Percentiles rank a stretch among this genome's conserved stretches.
phyloP scores from a whole-genome alignment of 1,140 invertebrate species.

The Musca domestica region DNA sequence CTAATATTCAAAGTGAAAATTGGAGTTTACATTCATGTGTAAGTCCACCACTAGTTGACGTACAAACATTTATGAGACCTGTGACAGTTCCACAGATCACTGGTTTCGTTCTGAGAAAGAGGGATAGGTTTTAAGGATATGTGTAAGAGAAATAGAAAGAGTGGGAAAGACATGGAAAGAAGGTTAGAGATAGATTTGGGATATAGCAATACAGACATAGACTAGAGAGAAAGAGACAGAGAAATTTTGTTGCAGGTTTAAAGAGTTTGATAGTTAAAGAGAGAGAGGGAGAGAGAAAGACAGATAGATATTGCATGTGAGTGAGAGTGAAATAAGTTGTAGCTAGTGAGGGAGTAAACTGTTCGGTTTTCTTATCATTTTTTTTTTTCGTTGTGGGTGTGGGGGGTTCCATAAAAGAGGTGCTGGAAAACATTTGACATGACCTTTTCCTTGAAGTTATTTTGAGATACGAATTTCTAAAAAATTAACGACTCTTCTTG shows the following conservation, averaged over 20 bases:
- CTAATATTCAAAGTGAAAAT: conserved; percentile 34
- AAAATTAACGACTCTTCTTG: conserved; percentile 40
- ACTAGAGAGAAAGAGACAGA: too few species aligned
- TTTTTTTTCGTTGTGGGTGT: neutral
- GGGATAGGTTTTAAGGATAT: too few species aligned
- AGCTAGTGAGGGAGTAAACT: neutral
- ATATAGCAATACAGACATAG: too few species aligned
- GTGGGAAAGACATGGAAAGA: too few species aligned
- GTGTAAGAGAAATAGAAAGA: too few species aligned
- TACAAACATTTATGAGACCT: neutral
- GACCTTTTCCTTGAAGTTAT: conserved; percentile 3
- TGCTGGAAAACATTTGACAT: neutral
- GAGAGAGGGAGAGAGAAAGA: too few species aligned
- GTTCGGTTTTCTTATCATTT: conserved; percentile 7
- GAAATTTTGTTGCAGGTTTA: too few species aligned
- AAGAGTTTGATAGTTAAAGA: too few species aligned
- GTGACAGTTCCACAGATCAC: neutral
- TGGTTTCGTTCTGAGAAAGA: neutral
- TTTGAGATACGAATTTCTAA: conserved; percentile 43
- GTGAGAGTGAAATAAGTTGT: neutral
- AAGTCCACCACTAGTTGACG: conserved; percentile 28
- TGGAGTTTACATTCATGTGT: conserved; percentile 32
- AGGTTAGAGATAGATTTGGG: too few species aligned
- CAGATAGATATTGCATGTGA: neutral
- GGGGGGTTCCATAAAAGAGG: neutral